Evolutionary conservation across 1,140 invertebrate genomes (phyloP).

Genomic region (Ceratina japonica): DNA sequence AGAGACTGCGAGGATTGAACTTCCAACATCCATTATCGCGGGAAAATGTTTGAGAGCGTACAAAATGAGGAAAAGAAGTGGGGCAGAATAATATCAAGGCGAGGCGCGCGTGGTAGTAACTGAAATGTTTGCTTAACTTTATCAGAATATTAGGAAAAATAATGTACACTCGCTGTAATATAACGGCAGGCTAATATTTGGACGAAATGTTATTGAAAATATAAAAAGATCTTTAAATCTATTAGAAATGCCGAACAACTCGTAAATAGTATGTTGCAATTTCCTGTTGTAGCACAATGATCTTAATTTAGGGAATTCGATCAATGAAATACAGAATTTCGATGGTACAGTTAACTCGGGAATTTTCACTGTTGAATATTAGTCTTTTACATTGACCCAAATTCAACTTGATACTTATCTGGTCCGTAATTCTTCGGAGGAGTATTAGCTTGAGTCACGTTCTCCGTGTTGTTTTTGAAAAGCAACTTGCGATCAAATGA

Average conservation of each 20-base stretch:
- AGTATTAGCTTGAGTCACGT: neutral
- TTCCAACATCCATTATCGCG: neutral
- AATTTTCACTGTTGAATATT: neutral
- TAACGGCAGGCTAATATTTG: too few species aligned
- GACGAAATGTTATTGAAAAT: too few species aligned
- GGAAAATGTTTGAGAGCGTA: neutral
- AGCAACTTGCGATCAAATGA: neutral
- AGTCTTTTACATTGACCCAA: neutral
- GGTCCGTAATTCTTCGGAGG: neutral
- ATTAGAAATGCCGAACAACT: too few species aligned
- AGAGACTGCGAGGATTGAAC: neutral
- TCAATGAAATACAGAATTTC: neutral
- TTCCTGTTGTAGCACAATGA: too few species aligned
- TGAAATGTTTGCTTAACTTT: neutral
- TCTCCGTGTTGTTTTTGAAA: neutral
- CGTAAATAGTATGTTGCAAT: too few species aligned
- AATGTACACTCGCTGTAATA: too few species aligned
- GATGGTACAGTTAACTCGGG: neutral
- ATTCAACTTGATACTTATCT: neutral
- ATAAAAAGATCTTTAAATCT: too few species aligned
- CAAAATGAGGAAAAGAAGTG: neutral
- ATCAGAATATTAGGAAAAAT: neutral
- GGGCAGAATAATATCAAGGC: too few species aligned
- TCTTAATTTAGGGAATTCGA: too few species aligned
- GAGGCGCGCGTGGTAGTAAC: neutral